Base-by-base conservation (phyloP, 2,113 vertebrate genomes). In the Kryptolebias marmoratus region DNA sequence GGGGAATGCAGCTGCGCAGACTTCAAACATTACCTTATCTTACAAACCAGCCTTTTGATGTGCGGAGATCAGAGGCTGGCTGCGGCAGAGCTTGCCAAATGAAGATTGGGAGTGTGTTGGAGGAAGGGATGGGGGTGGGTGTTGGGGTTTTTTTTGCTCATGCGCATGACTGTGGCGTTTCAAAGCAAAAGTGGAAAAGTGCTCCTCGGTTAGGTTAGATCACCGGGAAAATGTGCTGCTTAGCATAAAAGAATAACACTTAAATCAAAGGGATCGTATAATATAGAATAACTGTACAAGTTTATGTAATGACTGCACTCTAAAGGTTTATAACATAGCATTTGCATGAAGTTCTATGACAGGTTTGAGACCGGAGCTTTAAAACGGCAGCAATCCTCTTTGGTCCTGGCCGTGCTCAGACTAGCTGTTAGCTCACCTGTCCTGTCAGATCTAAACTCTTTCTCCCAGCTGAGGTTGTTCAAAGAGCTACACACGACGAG, bases 1-100 rank as follows among this genome's bases (percentile, higher is more conserved):
- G 81, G 95, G 95, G 95, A 96, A 94, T 93, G 93, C 93, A 90
- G 93, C 94, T 90, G 89, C 93, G 93, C 92, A 93, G 95, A 95
- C 96, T 96, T 96, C 95, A 97, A 94, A 95, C 95, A 94, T 95
- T 92, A 95, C 95, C 95, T 96, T 95, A 96, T 96, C 95, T 96
- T 95, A 95, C 95, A 95, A 95, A 95, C 95, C 94, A 93, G 94
- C 91, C 95, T 94, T 97, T 96, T 95, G 96, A 96, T 95, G 95
- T 95, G 95, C 92, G 77, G 91, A 95, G 95, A 96, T 96, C 95
- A 95, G 95, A 96, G 95, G 92, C 94, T 89, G 90, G 93, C 93
- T 94, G 95, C 93, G 79, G 94, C 94, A 94, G 84, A 83, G 91
- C 91, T 93, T 95, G 96, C 95, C 96, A 95, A 93, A 95, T 93